Base-by-base conservation (phyloP, 2,888 invertebrate genomes). In the Rhamphomyia laevipes region DNA sequence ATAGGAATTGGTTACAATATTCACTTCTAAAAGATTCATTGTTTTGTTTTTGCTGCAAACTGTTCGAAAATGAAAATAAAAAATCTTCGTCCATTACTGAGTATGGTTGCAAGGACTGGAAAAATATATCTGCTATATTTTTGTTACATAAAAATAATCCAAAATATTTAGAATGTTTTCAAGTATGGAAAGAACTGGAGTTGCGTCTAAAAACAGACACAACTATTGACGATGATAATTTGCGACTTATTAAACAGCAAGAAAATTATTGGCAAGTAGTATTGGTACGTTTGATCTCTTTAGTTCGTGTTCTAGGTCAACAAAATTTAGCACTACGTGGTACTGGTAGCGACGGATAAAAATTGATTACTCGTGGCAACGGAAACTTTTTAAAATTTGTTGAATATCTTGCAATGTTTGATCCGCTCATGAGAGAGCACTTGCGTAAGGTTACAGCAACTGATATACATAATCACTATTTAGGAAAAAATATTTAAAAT, bases 1-100 rank as follows among this genome's bases (percentile, higher is more conserved):
- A n/a, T 43, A 43, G 43, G 43, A 23, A 43, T 43, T 43, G 43
- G 43, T 43, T 43, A 30, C 23, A 43, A 43, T 43, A 43, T 43
- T 43, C 43, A 43, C 43, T 43, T 43, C 23, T 43, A 27, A 43
- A 31, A 16, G 43, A 23, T 43, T 43, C 43, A 43, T 13, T 43
- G 43, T 43, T 43, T 43, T 43, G 43, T 43, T 43, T 44, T 44
- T 44, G 43, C 43, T 31, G 43, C 31, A 44, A 30, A 44, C 6
- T 44, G 30, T 30, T 44, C 43, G 43, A 44, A 44, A 31, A 44
- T 44, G 16, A 44, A 44, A 44, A 44, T 44, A 44, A 44, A 43
- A 44, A 44, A 44, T 44, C 43, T 44, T 44, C 16, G 43, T 31
- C 43, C 31, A 31, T 44, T 44, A 44, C 17, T 31, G 31, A 44